Percentiles rank a stretch among this genome's conserved stretches.
These are phyloP conservation scores for Eupeodes luniger DNA, from an alignment of 2,888 invertebrate genomes.

Conservation along the genomic window DNA sequence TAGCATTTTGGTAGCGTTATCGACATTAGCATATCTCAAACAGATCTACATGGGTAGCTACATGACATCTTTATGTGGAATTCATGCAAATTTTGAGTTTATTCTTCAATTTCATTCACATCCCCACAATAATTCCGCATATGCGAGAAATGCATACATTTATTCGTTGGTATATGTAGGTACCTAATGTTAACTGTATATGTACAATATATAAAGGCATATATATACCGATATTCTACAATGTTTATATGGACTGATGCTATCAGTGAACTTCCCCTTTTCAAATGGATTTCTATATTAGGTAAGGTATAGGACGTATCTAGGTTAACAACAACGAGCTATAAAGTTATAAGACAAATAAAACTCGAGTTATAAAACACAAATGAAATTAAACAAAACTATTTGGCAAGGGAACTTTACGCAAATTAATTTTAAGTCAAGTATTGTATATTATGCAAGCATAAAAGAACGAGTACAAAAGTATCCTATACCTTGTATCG, in stretches of 20 bases:
- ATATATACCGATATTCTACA: neutral
- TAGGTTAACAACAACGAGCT: constrained; percentile 52
- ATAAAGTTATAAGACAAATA: constrained; percentile 1
- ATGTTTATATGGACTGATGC: constrained; percentile 64
- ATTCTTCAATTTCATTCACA: constrained; percentile 71
- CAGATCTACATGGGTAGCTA: constrained; percentile 77
- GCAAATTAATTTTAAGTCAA: constrained; percentile 19
- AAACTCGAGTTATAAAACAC: constrained; percentile 4
- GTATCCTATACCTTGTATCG: too few relatives aligned
- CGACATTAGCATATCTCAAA: constrained; percentile 76
- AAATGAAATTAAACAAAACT: constrained; percentile 17
- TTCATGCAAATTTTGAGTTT: constrained; percentile 82
- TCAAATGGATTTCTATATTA: constrained; percentile 18
- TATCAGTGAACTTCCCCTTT: constrained; percentile 70
- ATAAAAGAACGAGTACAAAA: too few relatives aligned
- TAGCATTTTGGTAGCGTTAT: constrained; percentile 41
- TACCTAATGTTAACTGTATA: too few relatives aligned
- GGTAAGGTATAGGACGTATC: constrained; percentile 36
- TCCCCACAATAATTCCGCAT: constrained; percentile 38
- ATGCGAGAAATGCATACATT: constrained; percentile 43
- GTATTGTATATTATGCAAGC: neutral
- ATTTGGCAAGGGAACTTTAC: constrained; percentile 16
- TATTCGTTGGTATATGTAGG: too few relatives aligned
- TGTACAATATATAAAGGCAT: too few relatives aligned
- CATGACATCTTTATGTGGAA: constrained; percentile 83